Conservation (phyloP, 2,888 invertebrate genomes). For the Hartigia nigra region DNA sequence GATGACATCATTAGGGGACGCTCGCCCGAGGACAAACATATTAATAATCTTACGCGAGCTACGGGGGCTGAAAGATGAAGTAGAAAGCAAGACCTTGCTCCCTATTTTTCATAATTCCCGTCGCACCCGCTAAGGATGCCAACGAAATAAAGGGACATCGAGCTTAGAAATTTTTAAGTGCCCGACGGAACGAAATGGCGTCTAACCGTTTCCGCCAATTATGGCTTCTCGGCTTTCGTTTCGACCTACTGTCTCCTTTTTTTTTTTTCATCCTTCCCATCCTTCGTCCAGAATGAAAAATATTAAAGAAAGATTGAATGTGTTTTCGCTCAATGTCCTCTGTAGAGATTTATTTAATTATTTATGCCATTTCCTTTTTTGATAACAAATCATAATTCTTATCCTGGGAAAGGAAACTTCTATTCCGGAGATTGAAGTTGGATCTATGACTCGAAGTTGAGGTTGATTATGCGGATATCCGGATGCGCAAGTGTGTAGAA, state of each 20-base stretch:
- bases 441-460: neutral
- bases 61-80: slow-evolving; percentile 7
- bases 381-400: neutral
- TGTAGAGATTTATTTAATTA: neutral
- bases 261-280: neutral
- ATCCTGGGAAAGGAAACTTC: neutral
- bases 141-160: neutral
- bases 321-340: neutral
- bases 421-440: neutral
- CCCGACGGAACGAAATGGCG: neutral
- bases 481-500: no score
- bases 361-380: neutral
- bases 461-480: no score
- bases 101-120: slow-evolving; percentile 5
- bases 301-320: neutral
- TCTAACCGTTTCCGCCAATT: neutral
- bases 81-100: slow-evolving; percentile 10
- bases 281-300: no score
- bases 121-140: neutral
- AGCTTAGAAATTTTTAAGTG: neutral
- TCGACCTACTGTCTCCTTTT: neutral
- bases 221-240: neutral
- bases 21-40: slow-evolving; percentile 10
- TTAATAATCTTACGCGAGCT: slow-evolving; percentile 1
- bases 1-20: slow-evolving; percentile 8